A percentile compares a stretch with the other conserved stretches of the same genome.
Conservation (phyloP, 1,140 invertebrate species). For the Harpegnathos saltator region DNA sequence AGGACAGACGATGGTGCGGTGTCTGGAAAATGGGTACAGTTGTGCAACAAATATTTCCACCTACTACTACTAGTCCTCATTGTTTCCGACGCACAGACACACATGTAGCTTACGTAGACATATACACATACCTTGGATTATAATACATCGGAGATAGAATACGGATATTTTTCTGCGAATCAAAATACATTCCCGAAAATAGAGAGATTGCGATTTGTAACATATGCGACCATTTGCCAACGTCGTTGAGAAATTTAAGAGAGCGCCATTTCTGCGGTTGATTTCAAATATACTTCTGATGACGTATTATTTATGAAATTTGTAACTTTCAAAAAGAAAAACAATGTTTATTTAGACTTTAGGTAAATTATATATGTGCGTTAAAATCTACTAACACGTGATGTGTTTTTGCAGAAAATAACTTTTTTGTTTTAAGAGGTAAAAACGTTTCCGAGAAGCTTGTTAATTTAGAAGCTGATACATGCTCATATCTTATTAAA, state of each 20-base stretch:
- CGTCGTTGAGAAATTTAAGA: slow-evolving; percentile 41
- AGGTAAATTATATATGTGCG: slow-evolving; percentile 27
- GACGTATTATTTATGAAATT: slow-evolving; percentile 48
- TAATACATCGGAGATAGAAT: slow-evolving; percentile 67
- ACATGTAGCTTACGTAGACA: slow-evolving; percentile 58
- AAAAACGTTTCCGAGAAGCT: not conserved
- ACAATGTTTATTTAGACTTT: slow-evolving; percentile 41
- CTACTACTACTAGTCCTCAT: slow-evolving; percentile 63
- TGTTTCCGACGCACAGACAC: slow-evolving; percentile 67
- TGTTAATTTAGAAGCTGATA: slow-evolving; percentile 2
- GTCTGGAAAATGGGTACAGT: slow-evolving; percentile 65
- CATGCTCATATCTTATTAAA: not conserved
- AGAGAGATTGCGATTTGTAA: slow-evolving; percentile 58
- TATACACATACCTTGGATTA: slow-evolving; percentile 48
- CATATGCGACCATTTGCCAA: slow-evolving; percentile 46
- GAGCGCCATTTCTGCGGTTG: slow-evolving; percentile 62
- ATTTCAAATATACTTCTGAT: slow-evolving; percentile 46
- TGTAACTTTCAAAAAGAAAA: slow-evolving; percentile 22
- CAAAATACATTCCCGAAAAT: slow-evolving; percentile 77
- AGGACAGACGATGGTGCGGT: slow-evolving; percentile 66
- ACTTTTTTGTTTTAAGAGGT: not conserved
- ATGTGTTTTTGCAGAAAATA: slow-evolving; percentile 42
- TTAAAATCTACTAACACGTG: slow-evolving; percentile 30
- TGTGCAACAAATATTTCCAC: slow-evolving; percentile 52
- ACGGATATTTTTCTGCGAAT: slow-evolving; percentile 76